Evolutionary conservation across 2,888 invertebrate genomes (phyloP), one percentile per base, ranked within the genome.

Genomic region (Diplolepis rosae): DNA sequence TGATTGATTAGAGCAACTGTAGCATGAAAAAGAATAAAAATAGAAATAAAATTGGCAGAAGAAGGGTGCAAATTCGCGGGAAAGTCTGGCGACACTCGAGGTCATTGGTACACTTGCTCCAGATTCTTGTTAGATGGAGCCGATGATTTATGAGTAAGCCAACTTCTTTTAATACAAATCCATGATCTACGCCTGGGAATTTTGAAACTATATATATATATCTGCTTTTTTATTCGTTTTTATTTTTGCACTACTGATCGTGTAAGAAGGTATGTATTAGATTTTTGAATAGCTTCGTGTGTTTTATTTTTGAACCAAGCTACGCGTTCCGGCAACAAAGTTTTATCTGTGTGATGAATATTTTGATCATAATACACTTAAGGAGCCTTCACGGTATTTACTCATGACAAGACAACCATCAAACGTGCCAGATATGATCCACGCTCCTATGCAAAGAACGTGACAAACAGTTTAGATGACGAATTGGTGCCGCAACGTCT

Each of bases 31-130:
- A 66, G 68, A 73, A 75, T 77, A 73, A 78, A 78, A 78, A 78
- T 78, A 78, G 77, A 72, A 51, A 32, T 48, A 45, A 71, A 75
- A 77, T 77, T 77, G 77, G 75, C 77, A 72, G 72, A 77, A 75
- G 77, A 75, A 75, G 77, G 74, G 71, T 51, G 66, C 69, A 71
- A 74, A 75, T 75, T 78, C 73, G 75, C 74, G 50, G 75, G 77
- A 78, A 73, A 70, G 70, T 75, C 70, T 69, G 69, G 69, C 74
- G 70, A 69, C 51, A 71, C 69, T 35, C 74, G 74, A 72, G 76
- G 74, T 74, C 74, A 74, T 72, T 72, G n/a, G 39, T 42, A 39
- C n/a, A 61, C 11, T 42, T 61, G 61, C 39, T 27, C 61, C 61
- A 61, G 24, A 61, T 42, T 42, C 2, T 54, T 32, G 1, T 22